Base-by-base conservation (phyloP, 2,113 vertebrate genomes). In the Lichenostomus cassidix region DNA sequence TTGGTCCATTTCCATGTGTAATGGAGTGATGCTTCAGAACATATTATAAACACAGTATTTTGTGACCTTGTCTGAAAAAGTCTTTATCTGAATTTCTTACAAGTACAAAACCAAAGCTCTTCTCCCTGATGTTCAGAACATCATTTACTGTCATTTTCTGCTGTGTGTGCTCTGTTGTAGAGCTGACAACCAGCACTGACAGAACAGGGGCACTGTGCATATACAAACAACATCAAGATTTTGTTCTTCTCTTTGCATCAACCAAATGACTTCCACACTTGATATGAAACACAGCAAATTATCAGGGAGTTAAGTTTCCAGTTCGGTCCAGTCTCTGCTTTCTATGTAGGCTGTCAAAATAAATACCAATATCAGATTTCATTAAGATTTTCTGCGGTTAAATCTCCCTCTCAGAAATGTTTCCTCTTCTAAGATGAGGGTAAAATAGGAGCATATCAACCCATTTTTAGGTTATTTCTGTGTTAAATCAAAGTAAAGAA, bases 401-500 rank as follows among this genome's bases (percentile, higher is more conserved):
- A 78, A 76, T 73, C 23, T 71, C 15, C 4, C 11, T 67, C 46
- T 79, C 4, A 9, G 69, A 89, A 75, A 29, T 33, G 2, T 87
- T 79, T 89, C 19, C 10, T 63, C 4, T 86, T 25, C 15, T 49
- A 37, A 78, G 21, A 78, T 29, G 31, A 76, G 4, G 42, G 33
- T 53, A 75, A 64, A 21, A 88, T 24, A 62, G n/a, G 35, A 91
- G 6, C 11, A 11, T 50, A 33, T 31, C 9, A 84, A 56, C 2
- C 5, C 13, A 53, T 83, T 87, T 92, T 92, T 78, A 60, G 16
- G 20, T 73, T 87, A 52, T 63, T 71, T 65, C 24, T 77, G 37
- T 83, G 65, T 39, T 79, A 92, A 92, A 68, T n/a, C 55, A 96
- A 95, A 73, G 78, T 64, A 86, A 78, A 89, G 41, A 87, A 18